phyloP scores from a whole-genome alignment of 23 tunicate genomes.

The Corella eumyota region DNA sequence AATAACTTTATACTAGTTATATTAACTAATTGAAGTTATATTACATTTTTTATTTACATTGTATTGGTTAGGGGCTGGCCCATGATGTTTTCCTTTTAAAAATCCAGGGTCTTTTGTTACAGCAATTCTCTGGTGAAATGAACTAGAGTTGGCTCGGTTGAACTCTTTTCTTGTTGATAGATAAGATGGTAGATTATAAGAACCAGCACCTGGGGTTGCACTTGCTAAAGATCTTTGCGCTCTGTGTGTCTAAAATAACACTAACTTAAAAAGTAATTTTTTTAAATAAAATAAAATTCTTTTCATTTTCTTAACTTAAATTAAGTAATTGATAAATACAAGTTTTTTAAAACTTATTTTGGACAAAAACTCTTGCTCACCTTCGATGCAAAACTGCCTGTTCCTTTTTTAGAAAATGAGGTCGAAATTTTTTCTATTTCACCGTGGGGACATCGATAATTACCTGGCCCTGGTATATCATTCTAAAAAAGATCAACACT shows the following conservation, averaged over 20 bases:
- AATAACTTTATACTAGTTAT: no score
- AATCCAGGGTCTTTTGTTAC: slow-evolving; percentile 33
- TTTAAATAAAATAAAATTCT: not conserved
- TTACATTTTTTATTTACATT: slow-evolving; percentile 23
- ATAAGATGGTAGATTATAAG: slow-evolving; percentile 58
- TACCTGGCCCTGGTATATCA: slow-evolving; percentile 91
- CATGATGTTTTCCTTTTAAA: slow-evolving; percentile 20
- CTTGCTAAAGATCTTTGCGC: not conserved
- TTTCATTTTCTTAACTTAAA: not conserved
- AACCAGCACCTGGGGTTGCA: slow-evolving; percentile 67
- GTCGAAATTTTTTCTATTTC: slow-evolving; percentile 77
- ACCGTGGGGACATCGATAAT: slow-evolving; percentile 45
- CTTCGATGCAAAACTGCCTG: slow-evolving; percentile 90
- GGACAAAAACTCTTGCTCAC: slow-evolving; percentile 13
- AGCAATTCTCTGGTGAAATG: slow-evolving; percentile 79
- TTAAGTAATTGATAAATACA: not conserved
- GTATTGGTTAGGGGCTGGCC: slow-evolving; percentile 76
- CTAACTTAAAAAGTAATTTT: not conserved
- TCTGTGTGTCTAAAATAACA: slow-evolving; percentile 14
- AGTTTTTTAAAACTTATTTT: not conserved
- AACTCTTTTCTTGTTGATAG: slow-evolving; percentile 65
- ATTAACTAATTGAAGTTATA: no score
- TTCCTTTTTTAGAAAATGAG: slow-evolving; percentile 85
- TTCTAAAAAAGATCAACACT: slow-evolving; percentile 18
- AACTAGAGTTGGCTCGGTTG: slow-evolving; percentile 58